These are phyloP conservation scores for Leptonema lineaticorne DNA, from an alignment of 1,140 invertebrate species.

Conservation along the genomic window DNA sequence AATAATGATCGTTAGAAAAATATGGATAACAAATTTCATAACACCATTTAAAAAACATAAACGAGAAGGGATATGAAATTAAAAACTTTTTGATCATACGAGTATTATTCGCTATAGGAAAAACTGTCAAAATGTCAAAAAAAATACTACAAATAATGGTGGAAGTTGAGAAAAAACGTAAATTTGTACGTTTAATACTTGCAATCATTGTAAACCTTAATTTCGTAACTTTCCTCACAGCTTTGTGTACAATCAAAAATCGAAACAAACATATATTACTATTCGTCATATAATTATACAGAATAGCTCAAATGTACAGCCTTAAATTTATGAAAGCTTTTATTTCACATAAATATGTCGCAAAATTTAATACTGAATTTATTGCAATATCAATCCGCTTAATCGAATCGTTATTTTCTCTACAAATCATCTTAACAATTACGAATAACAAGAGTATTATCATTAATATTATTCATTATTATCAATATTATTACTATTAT, in stretches of 20 bases:
- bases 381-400: slow-evolving; percentile 24
- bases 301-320: slow-evolving; percentile 26
- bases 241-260: too few species aligned
- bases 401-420: neutral
- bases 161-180: neutral
- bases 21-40: too few species aligned
- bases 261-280: neutral
- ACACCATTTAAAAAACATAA: too few species aligned
- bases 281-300: too few species aligned
- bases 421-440: slow-evolving; percentile 14
- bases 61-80: too few species aligned
- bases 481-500: slow-evolving; percentile 6
- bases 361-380: slow-evolving; percentile 28
- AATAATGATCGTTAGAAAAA: too few species aligned
- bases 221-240: too few species aligned
- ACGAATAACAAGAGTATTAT: slow-evolving; percentile 25
- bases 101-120: too few species aligned
- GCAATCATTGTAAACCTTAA: too few species aligned
- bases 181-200: neutral
- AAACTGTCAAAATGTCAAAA: too few species aligned
- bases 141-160: too few species aligned
- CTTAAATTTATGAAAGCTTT: slow-evolving; percentile 14
- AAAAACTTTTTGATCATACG: too few species aligned
- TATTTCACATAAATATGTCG: slow-evolving; percentile 10
- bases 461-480: neutral